Percentiles rank a stretch among this genome's conserved stretches.
Conservation (phyloP, 2,888 invertebrate genomes). For the Heteromurus nitidus region DNA sequence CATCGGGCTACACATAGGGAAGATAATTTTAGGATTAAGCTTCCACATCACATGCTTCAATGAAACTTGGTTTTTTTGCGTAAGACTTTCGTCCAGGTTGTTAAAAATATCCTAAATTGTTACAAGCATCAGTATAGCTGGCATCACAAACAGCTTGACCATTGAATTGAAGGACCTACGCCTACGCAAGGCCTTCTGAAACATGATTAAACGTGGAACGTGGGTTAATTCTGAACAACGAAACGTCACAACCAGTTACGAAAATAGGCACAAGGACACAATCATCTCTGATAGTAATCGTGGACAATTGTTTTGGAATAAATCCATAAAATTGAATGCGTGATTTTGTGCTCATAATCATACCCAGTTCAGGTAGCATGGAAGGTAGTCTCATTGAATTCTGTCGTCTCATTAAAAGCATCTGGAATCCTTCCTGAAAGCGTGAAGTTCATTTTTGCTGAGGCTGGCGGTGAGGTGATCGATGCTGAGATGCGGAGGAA, state of each 20-base stretch:
- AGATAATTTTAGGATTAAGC: not conserved
- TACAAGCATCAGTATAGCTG: not conserved
- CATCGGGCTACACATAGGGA: too few relatives aligned
- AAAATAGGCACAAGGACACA: too few relatives aligned
- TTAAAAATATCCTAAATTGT: not conserved
- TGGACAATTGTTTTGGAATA: too few relatives aligned
- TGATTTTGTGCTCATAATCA: not conserved
- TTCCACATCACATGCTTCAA: not conserved
- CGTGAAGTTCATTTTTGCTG: too few relatives aligned
- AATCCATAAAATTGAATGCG: not conserved
- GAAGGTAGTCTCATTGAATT: not conserved
- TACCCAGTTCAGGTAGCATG: not conserved
- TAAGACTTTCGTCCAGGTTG: not conserved
- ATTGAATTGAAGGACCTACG: too few relatives aligned
- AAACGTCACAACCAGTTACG: too few relatives aligned
- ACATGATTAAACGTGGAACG: too few relatives aligned
- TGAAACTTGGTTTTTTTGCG: not conserved
- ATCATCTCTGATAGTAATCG: too few relatives aligned
- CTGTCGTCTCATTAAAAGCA: not conserved
- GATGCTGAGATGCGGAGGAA: constrained; percentile 57
- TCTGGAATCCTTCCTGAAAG: too few relatives aligned
- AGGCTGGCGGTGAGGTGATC: not conserved
- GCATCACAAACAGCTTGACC: too few relatives aligned
- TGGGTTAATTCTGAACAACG: too few relatives aligned
- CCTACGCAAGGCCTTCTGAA: too few relatives aligned